Conservation (phyloP, 2,113 vertebrate species). For the Prunella fulvescens region DNA sequence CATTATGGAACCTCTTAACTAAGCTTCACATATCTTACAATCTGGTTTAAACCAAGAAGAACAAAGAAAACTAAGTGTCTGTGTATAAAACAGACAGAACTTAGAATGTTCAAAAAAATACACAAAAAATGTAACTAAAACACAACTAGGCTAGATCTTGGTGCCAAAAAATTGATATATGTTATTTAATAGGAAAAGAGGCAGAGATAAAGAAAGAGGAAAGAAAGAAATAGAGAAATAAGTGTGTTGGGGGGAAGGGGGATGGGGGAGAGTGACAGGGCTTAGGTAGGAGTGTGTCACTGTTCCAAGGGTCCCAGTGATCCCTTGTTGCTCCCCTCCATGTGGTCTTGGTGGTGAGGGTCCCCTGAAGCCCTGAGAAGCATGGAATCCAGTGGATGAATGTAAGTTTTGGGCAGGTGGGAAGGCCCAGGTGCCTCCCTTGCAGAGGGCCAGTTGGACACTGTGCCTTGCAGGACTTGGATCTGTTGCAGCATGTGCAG, state of each 20-base stretch:
- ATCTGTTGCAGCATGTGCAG: not conserved
- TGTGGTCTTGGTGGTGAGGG: not conserved
- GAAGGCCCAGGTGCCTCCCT: not conserved
- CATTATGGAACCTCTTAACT: not conserved
- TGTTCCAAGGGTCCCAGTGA: accelerated
- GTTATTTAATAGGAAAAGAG: not conserved
- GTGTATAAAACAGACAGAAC: not conserved
- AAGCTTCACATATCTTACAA: not conserved
- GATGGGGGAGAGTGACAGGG: not conserved
- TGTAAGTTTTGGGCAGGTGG: not conserved
- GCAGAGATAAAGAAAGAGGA: not conserved
- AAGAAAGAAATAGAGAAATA: not conserved
- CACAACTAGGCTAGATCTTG: accelerated
- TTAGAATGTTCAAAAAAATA: not conserved
- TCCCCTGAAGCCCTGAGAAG: not conserved
- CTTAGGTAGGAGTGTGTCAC: not conserved
- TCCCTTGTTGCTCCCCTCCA: accelerated
- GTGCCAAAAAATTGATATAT: not conserved
- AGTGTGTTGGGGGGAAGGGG: too few species aligned
- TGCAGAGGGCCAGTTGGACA: not conserved
- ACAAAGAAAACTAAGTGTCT: not conserved
- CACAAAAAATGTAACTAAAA: accelerated
- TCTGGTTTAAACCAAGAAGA: not conserved
- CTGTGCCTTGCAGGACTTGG: not conserved
- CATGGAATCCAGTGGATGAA: not conserved